phyloP scores from a whole-genome alignment of 2,888 invertebrate species.

The Cynaeus angustus region DNA sequence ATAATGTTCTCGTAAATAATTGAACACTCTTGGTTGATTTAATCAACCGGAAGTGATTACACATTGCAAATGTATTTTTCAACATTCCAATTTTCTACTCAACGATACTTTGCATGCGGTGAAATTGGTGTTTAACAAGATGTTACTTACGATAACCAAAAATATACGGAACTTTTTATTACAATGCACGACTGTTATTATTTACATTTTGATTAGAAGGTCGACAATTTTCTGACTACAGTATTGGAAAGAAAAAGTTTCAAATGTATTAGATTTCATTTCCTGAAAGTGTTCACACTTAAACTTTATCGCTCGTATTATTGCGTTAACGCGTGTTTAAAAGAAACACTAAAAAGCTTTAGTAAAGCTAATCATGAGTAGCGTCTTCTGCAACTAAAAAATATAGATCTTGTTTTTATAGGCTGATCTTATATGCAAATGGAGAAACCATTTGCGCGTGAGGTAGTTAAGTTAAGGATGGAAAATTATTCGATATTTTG shows the following conservation, averaged over 20 bases:
- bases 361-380: no score
- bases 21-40: background rate
- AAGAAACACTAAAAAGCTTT: no score
- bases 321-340: no score
- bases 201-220: constrained; percentile 4
- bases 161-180: constrained; percentile 2
- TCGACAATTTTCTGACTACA: background rate
- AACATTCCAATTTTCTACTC: background rate
- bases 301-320: no score
- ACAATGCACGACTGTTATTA: constrained; percentile 5
- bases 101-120: background rate
- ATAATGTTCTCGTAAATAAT: background rate
- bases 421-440: background rate
- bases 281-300: no score
- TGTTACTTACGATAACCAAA: constrained; percentile 5
- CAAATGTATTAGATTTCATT: no score
- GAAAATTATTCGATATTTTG: background rate
- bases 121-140: constrained; percentile 7
- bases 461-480: background rate
- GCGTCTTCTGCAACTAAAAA: no score
- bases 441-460: background rate
- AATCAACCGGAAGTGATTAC: background rate
- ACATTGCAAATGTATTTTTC: no score
- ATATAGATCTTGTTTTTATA: no score
- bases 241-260: no score